Base-by-base conservation (phyloP, 2,888 invertebrate genomes). In the Trypoxylon attenuatum region DNA sequence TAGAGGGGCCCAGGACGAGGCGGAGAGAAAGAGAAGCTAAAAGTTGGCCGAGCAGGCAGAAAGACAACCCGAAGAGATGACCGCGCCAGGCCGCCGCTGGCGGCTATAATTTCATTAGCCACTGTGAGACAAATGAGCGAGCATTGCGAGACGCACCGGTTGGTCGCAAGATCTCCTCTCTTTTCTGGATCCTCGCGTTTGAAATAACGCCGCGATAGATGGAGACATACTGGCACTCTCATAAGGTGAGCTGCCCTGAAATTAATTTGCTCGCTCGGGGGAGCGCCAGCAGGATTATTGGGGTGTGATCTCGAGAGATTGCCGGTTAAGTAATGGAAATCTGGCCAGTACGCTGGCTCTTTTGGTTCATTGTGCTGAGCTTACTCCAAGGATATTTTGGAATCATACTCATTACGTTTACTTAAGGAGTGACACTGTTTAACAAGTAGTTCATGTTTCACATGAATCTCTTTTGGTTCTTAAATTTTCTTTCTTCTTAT, bases 71-170 rank as follows among this genome's bases (percentile, higher is more conserved):
- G 66, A 69, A 78, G 77, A 78, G 84, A 83, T 83, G 82, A 83
- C 81, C 82, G 74, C 67, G 73, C 76, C 72, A 71, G 69, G 67
- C 74, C 72, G n/a, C n/a, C n/a, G n/a, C n/a, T n/a, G 77, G 82
- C 78, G 82, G 87, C 88, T 87, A 89, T 89, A 89, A 89, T 89
- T 89, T 89, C 89, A 89, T 89, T 89, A 89, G 88, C 88, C 83
- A 86, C 82, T 84, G 79, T 78, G 86, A 88, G 88, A 89, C 88
- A 89, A 89, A 89, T 89, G 89, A 88, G 88, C 85, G 82, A 81
- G 82, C 83, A 86, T 86, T 84, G 83, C 78, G 79, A 82, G 84
- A 83, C 76, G 84, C 86, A 81, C 86, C 86, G 85, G 86, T 85
- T 87, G 86, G 79, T 71, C 79, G 78, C 76, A 80, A 82, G 84